Evolutionary conservation across 2,797 vertebrate species (phyloP).

Genomic region (Etheostoma perlongum): DNA sequence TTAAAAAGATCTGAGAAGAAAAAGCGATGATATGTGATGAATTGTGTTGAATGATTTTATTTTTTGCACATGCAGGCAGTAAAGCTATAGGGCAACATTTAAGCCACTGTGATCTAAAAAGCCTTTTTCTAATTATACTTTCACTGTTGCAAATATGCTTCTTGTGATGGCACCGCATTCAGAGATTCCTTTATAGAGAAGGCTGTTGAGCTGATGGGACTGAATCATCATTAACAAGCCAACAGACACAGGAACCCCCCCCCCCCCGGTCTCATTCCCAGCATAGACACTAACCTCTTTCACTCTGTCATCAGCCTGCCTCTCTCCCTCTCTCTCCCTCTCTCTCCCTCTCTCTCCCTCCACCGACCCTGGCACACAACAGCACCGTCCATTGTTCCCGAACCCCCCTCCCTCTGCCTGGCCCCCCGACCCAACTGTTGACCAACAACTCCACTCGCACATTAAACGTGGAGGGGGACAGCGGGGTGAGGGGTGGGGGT

Average conservation of each 20-base stretch:
- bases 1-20: neutral
- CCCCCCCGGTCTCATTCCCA: constrained; percentile 77
- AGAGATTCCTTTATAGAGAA: constrained; percentile 66
- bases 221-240: constrained; percentile 82
- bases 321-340: constrained; percentile 64
- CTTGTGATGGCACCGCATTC: constrained; percentile 33
- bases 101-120: neutral
- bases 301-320: constrained; percentile 78
- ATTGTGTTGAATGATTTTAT: neutral
- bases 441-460: constrained; percentile 81
- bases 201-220: constrained; percentile 80
- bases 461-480: constrained; percentile 47
- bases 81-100: no score
- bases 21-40: no score
- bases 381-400: constrained; percentile 77
- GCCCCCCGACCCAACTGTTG: constrained; percentile 84
- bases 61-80: neutral
- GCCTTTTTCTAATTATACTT: neutral
- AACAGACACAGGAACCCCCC: constrained; percentile 74
- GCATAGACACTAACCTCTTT: constrained; percentile 84
- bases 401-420: constrained; percentile 85
- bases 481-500: neutral
- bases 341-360: constrained; percentile 37
- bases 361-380: constrained; percentile 71
- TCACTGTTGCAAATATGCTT: constrained; percentile 1